Evolutionary conservation across 1,140 invertebrate genomes (phyloP).

Genomic region (Olivierus martensii): DNA sequence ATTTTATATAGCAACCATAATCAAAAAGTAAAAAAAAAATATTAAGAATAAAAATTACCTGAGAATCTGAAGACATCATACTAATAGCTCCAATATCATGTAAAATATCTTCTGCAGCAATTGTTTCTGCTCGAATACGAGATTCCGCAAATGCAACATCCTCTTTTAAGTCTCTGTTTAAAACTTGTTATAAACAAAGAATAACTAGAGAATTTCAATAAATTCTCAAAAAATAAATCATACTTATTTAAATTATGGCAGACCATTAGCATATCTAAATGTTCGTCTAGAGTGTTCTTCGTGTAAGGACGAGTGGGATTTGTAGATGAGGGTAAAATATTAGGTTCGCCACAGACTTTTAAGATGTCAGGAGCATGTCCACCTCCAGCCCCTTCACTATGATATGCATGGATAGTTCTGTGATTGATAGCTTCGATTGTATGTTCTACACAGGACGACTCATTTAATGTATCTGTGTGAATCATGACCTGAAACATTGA

Average conservation of each 20-base stretch:
- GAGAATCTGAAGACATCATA: conserved; percentile 31
- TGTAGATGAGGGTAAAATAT: conserved; percentile 30
- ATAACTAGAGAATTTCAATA: no score
- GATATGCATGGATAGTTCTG: conserved; percentile 30
- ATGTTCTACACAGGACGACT: conserved; percentile 30
- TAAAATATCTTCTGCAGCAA: conserved; percentile 32
- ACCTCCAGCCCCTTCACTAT: conserved; percentile 31
- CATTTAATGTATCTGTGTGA: conserved; percentile 33
- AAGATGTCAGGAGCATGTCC: conserved; percentile 32
- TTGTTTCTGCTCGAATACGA: conserved; percentile 30
- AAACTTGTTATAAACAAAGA: neutral
- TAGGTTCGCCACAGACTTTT: conserved; percentile 25
- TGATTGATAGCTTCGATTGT: conserved; percentile 27
- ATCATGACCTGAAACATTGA: conserved; percentile 28
- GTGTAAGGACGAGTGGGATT: conserved; percentile 31
- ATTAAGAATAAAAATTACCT: conserved; percentile 16
- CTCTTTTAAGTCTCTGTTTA: conserved; percentile 27
- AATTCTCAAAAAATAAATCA: conserved; percentile 1
- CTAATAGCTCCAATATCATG: conserved; percentile 33
- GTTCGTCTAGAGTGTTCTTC: conserved; percentile 29
- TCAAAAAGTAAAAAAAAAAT: no score
- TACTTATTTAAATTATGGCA: conserved; percentile 32
- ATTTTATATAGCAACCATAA: no score
- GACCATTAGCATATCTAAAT: conserved; percentile 32
- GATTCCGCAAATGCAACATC: conserved; percentile 32